Evolutionary conservation across 2,797 vertebrate genomes (phyloP), one percentile per base, ranked within the genome.

Genomic region (Naso thynnoides): DNA sequence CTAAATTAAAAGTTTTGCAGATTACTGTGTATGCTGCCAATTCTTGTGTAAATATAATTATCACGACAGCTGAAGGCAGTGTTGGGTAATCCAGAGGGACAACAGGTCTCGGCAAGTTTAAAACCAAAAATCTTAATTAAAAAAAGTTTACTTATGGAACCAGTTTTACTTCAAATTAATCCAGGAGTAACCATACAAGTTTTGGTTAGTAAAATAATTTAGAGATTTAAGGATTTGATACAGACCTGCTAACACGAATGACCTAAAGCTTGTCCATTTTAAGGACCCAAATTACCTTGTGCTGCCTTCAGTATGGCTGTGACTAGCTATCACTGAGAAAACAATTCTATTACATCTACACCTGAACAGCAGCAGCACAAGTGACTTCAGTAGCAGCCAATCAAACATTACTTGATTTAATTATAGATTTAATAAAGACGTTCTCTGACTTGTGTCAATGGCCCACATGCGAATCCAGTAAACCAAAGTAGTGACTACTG

Each of bases 401-500:
- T 23, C n/a, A 36, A 26, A 3, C 13, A 27, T 13, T 36, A 3
- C 14, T 1, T 44, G 48, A 26, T 67, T 38, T 36, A 49, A 15
- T 38, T 53, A 36, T 2, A 1, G 2, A 59, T 56, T 50, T 24
- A 19, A 57, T 47, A 14, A 47, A 71, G 42, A 13, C 0, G 2
- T 6, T 24, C 15, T 42, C 8, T 42, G 6, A n/a, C 3, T 65
- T 18, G 14, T 27, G 13, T n/a, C n/a, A n/a, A n/a, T n/a, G n/a
- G n/a, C n/a, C n/a, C n/a, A n/a, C 44, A 41, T 49, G 1, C 39
- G 2, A 73, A 31, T 47, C 1, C 5, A 67, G 60, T 26, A 44
- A 18, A 49, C 56, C 10, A 54, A 6, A 61, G 27, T 45, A 48
- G 4, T 55, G 3, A 63, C 65, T 21, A 44, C 76, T 61, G 4